Evolutionary conservation across 2,113 vertebrate genomes (phyloP).

Genomic region (Spea bombifrons): DNA sequence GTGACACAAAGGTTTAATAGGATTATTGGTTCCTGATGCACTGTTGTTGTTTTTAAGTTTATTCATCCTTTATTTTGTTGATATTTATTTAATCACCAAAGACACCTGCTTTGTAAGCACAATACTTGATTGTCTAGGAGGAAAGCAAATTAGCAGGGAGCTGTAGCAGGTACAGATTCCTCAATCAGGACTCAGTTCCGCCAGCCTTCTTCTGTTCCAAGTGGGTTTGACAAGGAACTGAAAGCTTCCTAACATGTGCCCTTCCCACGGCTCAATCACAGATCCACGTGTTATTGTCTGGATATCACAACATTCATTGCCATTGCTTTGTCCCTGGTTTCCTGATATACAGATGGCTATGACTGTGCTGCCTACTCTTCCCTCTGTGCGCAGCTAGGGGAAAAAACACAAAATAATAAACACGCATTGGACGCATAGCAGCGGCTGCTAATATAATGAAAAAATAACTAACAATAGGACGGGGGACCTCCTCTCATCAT

Average conservation of each 20-base stretch:
- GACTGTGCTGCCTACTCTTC: constrained; percentile 37
- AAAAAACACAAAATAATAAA: constrained; percentile 51
- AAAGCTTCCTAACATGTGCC: constrained; percentile 43
- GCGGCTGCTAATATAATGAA: constrained; percentile 10
- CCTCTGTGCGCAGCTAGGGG: constrained; percentile 23
- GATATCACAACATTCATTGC: constrained; percentile 49
- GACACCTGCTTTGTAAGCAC: constrained; percentile 39
- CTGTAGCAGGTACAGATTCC: constrained; percentile 34
- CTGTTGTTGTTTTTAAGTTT: background rate
- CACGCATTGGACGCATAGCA: constrained; percentile 30
- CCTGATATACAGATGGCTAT: constrained; percentile 60
- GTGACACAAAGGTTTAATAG: no score
- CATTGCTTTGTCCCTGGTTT: constrained; percentile 55
- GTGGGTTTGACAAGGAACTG: background rate
- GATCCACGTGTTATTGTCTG: constrained; percentile 35
- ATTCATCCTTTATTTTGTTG: background rate
- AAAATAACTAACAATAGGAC: constrained; percentile 17
- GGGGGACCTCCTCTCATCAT: background rate
- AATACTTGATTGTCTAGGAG: constrained; percentile 33
- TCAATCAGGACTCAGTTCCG: constrained; percentile 25
- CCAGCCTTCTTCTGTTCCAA: constrained; percentile 49
- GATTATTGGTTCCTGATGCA: background rate
- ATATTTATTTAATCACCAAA: constrained; percentile 2
- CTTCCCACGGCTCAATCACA: constrained; percentile 53
- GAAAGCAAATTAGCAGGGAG: constrained; percentile 33